A percentile compares a stretch with the other conserved stretches of the same genome.
Conservation (phyloP, 2,888 invertebrate genomes). For the Aleiodes alternator region DNA sequence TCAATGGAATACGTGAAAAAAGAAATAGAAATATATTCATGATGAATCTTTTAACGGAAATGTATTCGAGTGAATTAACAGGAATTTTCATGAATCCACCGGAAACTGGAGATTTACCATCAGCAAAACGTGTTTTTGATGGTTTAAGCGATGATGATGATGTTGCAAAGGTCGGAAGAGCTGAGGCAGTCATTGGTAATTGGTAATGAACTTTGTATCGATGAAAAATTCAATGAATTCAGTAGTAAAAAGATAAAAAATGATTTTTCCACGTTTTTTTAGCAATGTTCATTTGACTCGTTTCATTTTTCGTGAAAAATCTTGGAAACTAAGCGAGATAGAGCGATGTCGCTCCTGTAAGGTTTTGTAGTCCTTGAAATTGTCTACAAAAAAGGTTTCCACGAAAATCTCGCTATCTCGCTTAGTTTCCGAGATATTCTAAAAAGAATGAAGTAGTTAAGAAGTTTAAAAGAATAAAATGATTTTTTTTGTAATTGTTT, state of each 20-base stretch:
- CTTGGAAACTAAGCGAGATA: too few relatives aligned
- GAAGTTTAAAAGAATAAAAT: too few relatives aligned
- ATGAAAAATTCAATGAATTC: not conserved
- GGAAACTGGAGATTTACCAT: constrained; percentile 69
- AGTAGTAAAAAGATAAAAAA: not conserved
- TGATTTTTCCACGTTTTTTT: too few relatives aligned
- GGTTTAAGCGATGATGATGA: constrained; percentile 58
- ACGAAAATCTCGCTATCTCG: too few relatives aligned
- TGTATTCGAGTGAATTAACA: constrained; percentile 73
- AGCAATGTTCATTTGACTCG: too few relatives aligned
- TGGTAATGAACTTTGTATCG: constrained; percentile 48
- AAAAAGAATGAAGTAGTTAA: not conserved
- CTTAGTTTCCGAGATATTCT: too few relatives aligned
- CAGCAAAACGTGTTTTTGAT: constrained; percentile 70
- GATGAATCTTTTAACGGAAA: constrained; percentile 73
- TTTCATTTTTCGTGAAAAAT: too few relatives aligned
- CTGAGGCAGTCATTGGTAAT: constrained; percentile 34
- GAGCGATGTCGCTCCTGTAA: too few relatives aligned
- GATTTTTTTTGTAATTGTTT: too few relatives aligned
- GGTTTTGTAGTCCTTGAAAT: too few relatives aligned
- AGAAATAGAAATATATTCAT: constrained; percentile 75
- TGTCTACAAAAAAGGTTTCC: too few relatives aligned
- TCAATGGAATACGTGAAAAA: constrained; percentile 69
- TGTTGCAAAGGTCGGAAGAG: constrained; percentile 49
- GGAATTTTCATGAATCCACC: constrained; percentile 72